Conservation (phyloP, 2,113 vertebrate species). For the Xiphorhynchus elegans region DNA sequence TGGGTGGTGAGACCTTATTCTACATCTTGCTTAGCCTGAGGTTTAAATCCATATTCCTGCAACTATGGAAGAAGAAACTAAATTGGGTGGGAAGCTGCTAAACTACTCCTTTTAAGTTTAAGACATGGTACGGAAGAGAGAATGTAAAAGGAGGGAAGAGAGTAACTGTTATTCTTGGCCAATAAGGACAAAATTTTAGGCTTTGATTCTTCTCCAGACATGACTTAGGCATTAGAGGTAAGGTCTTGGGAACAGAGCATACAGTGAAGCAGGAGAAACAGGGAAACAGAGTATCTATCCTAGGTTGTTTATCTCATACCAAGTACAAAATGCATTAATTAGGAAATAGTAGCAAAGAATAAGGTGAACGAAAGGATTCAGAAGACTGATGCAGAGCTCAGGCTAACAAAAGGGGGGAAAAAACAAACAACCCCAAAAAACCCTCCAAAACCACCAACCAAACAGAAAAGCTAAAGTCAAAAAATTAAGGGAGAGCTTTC, state of each 20-base stretch:
- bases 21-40: not conserved
- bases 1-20: not conserved
- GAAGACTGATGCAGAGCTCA: not conserved
- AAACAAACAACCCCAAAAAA: not conserved
- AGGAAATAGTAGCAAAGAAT: not conserved
- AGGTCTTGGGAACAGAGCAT: not conserved
- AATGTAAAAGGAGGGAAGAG: not conserved
- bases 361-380: not conserved
- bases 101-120: not conserved
- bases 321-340: not conserved
- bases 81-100: not conserved
- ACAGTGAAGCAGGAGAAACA: not conserved
- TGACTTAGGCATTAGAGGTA: not conserved
- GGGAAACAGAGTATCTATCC: not conserved
- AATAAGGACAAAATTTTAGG: not conserved
- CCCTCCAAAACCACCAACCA: not conserved
- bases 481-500: not conserved
- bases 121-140: not conserved
- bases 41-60: not conserved
- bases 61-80: not conserved
- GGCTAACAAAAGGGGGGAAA: not conserved
- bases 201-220: conserved; percentile 43
- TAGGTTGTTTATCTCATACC: not conserved
- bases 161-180: conserved; percentile 9
- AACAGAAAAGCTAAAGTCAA: not conserved